Base-by-base conservation (phyloP, 2,888 invertebrate species). In the Acrobasis repandana region DNA sequence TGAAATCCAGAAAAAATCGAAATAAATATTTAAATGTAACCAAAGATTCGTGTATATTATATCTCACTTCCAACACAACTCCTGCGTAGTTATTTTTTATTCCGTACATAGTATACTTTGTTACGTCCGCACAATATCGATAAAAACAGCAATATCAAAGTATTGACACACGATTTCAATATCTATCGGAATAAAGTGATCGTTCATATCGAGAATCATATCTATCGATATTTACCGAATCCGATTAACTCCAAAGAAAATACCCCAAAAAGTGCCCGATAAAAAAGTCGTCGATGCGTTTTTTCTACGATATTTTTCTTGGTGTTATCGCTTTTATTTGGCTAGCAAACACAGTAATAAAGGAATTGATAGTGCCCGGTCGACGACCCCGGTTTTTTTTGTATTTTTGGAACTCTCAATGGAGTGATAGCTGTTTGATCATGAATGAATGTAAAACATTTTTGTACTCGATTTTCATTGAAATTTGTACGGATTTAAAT, bases 201-300 rank as follows among this genome's bases (percentile, higher is more conserved):
- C 76, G 70, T 80, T 80, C 79, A 81, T 84, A 85, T 82, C 82
- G 71, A 75, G 76, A 79, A 77, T 78, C 75, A 66, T 77, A 80
- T 77, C 76, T 54, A 69, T 83, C 78, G 77, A 80, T 86, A 82
- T 86, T 85, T 85, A 84, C 84, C 75, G 76, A 79, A 82, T 82
- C 85, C 89, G 88, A 89, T 90, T 88, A 90, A 82, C 72, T 79
- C 74, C 68, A 72, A 80, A 80, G 78, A 84, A 85, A 85, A 86
- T 82, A 88, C 78, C 80, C 83, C 83, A 83, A 85, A 84, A 86
- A 85, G 81, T 77, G 75, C 74, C 78, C 75, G 83, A 87, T 85
- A 86, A 87, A 82, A 83, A 79, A 67, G 61, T 67, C 65, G 64
- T 71, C 75, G 81, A 81, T 81, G 76, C 66, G 79, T 88, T 83